Evolutionary conservation across 2,113 vertebrate species (phyloP).

Genomic region (Climacteris rufus): DNA sequence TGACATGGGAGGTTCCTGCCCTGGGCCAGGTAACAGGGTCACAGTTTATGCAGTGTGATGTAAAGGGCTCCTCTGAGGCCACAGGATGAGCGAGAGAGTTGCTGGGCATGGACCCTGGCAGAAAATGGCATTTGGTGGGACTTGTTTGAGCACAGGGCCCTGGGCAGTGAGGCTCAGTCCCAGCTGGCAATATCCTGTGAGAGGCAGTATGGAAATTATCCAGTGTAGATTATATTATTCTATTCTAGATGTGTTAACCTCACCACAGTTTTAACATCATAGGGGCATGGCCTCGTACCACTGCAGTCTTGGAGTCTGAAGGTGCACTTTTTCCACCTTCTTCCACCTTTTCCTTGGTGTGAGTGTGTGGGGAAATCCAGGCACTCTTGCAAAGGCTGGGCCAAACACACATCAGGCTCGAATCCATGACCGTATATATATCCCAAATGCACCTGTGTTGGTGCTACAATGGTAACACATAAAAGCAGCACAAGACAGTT

Average conservation of each 20-base stretch:
- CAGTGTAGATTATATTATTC: not conserved
- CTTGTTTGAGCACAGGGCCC: not conserved
- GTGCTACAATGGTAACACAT: not conserved
- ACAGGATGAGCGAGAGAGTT: not conserved
- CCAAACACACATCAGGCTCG: not conserved
- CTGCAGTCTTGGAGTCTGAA: not conserved
- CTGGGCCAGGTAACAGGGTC: not conserved
- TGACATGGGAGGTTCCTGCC: accelerated
- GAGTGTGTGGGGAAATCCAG: not conserved
- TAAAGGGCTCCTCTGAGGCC: not conserved
- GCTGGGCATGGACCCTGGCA: not conserved
- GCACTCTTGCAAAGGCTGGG: not conserved
- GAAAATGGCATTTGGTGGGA: not conserved
- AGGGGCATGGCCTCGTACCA: not conserved
- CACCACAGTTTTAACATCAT: not conserved
- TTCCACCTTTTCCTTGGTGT: not conserved
- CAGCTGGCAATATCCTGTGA: not conserved
- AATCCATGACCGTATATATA: not conserved
- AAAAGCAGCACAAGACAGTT: not conserved
- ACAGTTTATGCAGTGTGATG: not conserved
- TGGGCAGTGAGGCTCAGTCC: not conserved
- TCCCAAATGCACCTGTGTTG: not conserved
- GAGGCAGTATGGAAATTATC: not conserved
- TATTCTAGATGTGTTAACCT: not conserved
- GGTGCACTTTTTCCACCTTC: too few relatives aligned